phyloP scores from a whole-genome alignment of 2,113 vertebrate species.

The Epinephelus cyanopodus region DNA sequence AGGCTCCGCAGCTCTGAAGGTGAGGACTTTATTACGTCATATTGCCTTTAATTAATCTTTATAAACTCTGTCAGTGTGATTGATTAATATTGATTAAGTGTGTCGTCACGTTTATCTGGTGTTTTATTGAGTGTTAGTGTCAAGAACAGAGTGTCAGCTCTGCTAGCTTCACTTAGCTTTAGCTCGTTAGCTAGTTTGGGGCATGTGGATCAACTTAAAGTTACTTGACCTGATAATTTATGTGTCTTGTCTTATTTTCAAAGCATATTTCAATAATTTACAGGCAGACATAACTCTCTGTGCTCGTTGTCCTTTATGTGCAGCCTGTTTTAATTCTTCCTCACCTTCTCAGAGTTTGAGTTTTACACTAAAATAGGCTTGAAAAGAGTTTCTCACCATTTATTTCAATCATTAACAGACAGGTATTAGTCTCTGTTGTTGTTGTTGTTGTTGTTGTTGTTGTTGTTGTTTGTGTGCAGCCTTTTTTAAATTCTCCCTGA shows the following conservation, averaged over 20 bases:
- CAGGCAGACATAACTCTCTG: no score
- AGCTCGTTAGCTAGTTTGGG: neutral
- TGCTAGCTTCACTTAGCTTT: neutral
- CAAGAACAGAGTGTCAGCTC: neutral
- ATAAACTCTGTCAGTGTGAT: no score
- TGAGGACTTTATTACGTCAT: constrained; percentile 7
- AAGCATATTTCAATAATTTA: no score
- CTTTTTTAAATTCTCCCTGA: neutral
- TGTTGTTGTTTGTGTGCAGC: neutral
- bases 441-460: neutral
- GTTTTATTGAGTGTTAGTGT: neutral
- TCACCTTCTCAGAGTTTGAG: neutral
- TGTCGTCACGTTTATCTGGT: no score
- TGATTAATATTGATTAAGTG: no score
- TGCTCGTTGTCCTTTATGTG: neutral
- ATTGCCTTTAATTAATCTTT: no score
- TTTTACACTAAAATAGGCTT: no score
- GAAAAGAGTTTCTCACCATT: no score
- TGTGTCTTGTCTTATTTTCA: no score
- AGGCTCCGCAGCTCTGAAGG: constrained; percentile 49
- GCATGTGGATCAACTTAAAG: neutral
- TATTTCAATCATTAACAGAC: neutral
- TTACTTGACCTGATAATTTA: neutral
- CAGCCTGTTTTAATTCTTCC: neutral
- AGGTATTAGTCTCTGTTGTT: neutral